Percentiles rank a stretch among this genome's conserved stretches.
Conservation (phyloP, 2,113 vertebrate genomes). For the Burhinus bistriatus region DNA sequence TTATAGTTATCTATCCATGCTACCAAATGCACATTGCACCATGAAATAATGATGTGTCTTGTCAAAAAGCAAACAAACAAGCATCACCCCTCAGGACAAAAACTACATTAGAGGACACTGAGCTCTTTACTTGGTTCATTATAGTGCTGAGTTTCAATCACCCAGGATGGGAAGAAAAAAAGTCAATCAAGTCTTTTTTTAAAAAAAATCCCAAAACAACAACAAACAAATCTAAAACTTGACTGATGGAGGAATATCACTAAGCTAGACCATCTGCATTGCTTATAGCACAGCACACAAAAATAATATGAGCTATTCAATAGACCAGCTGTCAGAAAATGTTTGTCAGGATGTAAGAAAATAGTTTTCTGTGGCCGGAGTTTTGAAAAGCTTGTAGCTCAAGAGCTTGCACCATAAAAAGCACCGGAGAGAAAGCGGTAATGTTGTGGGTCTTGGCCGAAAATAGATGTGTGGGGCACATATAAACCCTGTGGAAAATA, state of each 20-base stretch:
- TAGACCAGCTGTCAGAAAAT: slow-evolving; percentile 43
- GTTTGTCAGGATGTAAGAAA: slow-evolving; percentile 5
- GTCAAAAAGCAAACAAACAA: slow-evolving; percentile 46
- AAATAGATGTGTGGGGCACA: neutral
- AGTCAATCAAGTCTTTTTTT: slow-evolving; percentile 20
- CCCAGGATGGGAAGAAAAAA: neutral
- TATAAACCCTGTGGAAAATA: neutral
- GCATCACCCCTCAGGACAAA: slow-evolving; percentile 53
- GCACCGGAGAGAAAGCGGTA: neutral
- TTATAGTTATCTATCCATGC: slow-evolving; percentile 22
- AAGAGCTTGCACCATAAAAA: neutral
- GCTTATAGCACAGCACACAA: slow-evolving; percentile 41
- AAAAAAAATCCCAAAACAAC: neutral
- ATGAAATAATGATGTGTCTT: slow-evolving; percentile 53
- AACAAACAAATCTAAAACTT: slow-evolving; percentile 35
- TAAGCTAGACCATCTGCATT: slow-evolving; percentile 50
- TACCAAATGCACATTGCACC: slow-evolving; percentile 29
- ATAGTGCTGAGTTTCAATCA: slow-evolving; percentile 49
- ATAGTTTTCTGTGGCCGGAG: neutral
- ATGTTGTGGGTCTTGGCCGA: neutral
- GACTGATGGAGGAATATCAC: slow-evolving; percentile 44
- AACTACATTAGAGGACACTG: slow-evolving; percentile 41
- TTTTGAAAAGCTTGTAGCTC: neutral
- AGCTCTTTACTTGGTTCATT: slow-evolving; percentile 59
- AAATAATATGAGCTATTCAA: slow-evolving; percentile 44